These are phyloP conservation scores for Scelioninae gen. 1 DNA, from an alignment of 2,888 invertebrate species.

Conservation along the genomic window DNA sequence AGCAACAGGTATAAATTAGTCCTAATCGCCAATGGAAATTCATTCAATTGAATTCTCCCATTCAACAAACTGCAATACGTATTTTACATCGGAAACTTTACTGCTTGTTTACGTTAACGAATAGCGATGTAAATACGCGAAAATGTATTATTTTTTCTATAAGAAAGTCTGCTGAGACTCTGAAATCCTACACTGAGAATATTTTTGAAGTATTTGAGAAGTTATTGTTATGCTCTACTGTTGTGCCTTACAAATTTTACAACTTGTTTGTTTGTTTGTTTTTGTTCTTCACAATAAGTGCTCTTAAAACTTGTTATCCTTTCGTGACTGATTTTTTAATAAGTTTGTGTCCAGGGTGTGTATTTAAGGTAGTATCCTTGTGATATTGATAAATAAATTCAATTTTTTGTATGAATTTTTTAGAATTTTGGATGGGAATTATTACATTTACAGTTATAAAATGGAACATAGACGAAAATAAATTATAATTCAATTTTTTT, in stretches of 20 bases:
- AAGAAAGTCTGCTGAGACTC: slow-evolving; percentile 30
- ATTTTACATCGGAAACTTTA: slow-evolving; percentile 25
- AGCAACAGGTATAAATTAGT: slow-evolving; percentile 83
- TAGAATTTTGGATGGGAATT: too few species aligned
- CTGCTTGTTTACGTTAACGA: slow-evolving; percentile 5
- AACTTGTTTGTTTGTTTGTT: slow-evolving; percentile 40
- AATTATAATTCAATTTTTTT: too few species aligned
- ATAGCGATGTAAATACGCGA: slow-evolving; percentile 41
- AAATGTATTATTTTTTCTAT: slow-evolving; percentile 53
- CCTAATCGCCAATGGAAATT: slow-evolving; percentile 35
- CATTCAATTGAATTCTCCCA: not conserved
- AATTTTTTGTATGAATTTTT: too few species aligned
- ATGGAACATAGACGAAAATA: too few species aligned
- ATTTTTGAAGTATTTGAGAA: slow-evolving; percentile 43
- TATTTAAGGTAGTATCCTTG: too few species aligned
- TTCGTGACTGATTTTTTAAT: not conserved
- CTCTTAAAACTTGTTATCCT: slow-evolving; percentile 42
- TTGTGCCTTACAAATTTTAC: slow-evolving; percentile 65
- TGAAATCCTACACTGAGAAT: slow-evolving; percentile 39
- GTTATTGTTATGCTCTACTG: slow-evolving; percentile 55
- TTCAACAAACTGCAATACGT: slow-evolving; percentile 28
- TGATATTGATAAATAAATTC: too few species aligned
- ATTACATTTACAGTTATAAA: too few species aligned
- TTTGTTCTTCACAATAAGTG: slow-evolving; percentile 53
- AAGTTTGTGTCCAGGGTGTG: too few species aligned